Conservation (phyloP, 2,797 vertebrate genomes). For the Trematomus bernacchii region DNA sequence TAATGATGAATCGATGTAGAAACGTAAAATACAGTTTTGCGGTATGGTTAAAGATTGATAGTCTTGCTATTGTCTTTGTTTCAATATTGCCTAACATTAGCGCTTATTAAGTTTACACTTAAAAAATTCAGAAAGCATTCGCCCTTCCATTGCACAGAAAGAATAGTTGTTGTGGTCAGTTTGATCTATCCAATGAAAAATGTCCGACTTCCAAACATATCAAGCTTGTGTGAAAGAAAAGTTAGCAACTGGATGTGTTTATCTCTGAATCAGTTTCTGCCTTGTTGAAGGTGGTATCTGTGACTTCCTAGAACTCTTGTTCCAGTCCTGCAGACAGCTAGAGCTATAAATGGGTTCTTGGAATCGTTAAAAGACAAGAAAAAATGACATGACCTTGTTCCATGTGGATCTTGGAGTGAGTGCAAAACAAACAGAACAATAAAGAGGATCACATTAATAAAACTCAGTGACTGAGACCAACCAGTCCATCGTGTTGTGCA, state of each 20-base stretch:
- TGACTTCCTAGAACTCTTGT: conserved; percentile 33
- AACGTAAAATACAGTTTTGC: neutral
- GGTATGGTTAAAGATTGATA: neutral
- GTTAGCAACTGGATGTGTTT: neutral
- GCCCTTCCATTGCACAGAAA: neutral
- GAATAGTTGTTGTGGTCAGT: neutral
- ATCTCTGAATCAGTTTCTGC: conserved; percentile 5
- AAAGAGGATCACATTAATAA: conserved; percentile 60
- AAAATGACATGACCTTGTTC: conserved; percentile 41
- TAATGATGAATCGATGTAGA: neutral
- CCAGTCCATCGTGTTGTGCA: conserved; percentile 1
- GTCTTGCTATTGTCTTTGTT: neutral
- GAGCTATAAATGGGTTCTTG: conserved; percentile 69
- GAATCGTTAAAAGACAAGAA: conserved; percentile 43
- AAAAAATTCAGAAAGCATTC: neutral
- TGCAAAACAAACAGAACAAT: conserved; percentile 76
- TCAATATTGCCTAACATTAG: neutral
- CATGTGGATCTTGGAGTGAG: conserved; percentile 62
- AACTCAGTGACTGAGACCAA: conserved; percentile 38
- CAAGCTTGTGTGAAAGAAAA: neutral
- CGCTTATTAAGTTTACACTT: neutral
- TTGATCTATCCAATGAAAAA: neutral
- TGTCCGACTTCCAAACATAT: conserved; percentile 6
- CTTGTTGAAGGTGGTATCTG: conserved; percentile 15
- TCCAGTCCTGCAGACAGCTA: conserved; percentile 56